phyloP scores from a whole-genome alignment of 2,113 vertebrate species.

The Otis tarda region DNA sequence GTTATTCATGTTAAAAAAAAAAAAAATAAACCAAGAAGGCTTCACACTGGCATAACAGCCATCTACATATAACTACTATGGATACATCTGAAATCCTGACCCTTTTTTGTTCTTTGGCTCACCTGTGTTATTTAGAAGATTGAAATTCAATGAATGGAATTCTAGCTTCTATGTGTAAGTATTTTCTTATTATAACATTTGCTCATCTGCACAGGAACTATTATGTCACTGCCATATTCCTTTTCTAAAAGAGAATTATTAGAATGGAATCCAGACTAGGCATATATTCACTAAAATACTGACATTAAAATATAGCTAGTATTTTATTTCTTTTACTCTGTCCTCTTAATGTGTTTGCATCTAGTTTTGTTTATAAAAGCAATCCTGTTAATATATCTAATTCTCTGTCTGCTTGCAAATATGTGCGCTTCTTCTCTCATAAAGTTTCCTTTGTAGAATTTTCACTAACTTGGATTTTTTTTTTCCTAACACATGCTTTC shows the following conservation, averaged over 20 bases:
- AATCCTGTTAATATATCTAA: neutral
- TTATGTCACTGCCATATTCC: neutral
- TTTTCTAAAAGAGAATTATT: neutral
- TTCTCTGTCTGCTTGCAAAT: neutral
- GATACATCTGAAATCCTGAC: neutral
- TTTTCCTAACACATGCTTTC: neutral
- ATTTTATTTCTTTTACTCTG: neutral
- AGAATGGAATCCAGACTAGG: neutral
- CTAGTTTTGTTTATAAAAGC: neutral
- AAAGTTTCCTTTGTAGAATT: neutral
- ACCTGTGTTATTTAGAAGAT: neutral
- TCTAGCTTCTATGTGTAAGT: neutral
- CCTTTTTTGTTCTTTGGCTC: neutral
- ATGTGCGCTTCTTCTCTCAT: neutral
- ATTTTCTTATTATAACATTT: neutral
- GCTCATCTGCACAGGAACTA: neutral
- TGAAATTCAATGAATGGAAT: neutral
- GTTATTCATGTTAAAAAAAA: neutral
- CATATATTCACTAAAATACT: neutral
- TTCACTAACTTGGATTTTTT: neutral
- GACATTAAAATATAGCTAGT: neutral
- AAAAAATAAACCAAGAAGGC: neutral
- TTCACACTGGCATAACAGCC: neutral
- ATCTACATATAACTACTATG: neutral
- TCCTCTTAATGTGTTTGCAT: accelerated